Percentiles rank a stretch among this genome's conserved stretches.
Conservation (phyloP, 37 sponge, comb jelly and placozoan species). For the Ephydatia muelleri region DNA sequence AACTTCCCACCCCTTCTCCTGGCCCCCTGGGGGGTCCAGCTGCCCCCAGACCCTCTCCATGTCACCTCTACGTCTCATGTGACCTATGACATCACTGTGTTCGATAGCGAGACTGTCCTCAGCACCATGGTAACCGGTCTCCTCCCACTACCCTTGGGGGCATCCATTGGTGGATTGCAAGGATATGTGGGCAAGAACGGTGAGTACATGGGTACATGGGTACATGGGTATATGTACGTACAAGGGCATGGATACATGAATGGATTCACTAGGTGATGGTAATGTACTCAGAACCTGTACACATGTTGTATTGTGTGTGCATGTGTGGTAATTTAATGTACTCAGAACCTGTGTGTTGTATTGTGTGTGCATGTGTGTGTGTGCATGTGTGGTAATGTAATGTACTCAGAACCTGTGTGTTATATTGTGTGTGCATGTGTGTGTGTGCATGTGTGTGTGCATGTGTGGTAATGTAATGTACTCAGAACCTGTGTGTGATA, state of each 20-base stretch:
- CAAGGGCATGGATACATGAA: neutral
- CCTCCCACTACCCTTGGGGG: constrained; percentile 30
- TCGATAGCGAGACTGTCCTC: constrained; percentile 11
- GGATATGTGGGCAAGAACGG: neutral
- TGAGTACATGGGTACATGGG: neutral
- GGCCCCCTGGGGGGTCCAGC: neutral
- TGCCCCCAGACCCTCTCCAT: constrained; percentile 13
- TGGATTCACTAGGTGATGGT: neutral
- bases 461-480: neutral
- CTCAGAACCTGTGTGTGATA: no score
- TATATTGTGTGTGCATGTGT: no score
- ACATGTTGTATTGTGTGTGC: no score
- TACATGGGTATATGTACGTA: neutral
- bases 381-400: no score
- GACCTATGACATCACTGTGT: constrained; percentile 25
- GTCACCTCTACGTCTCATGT: constrained; percentile 4
- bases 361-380: no score
- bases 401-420: no score
- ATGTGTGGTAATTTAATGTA: no score
- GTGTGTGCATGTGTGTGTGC: neutral
- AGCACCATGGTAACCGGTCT: neutral
- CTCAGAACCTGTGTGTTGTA: no score
- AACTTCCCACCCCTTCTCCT: constrained; percentile 16
- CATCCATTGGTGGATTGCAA: constrained; percentile 7
- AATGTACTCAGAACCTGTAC: no score